Conservation (phyloP, 1,140 invertebrate species). For the Polyergus mexicanus region DNA sequence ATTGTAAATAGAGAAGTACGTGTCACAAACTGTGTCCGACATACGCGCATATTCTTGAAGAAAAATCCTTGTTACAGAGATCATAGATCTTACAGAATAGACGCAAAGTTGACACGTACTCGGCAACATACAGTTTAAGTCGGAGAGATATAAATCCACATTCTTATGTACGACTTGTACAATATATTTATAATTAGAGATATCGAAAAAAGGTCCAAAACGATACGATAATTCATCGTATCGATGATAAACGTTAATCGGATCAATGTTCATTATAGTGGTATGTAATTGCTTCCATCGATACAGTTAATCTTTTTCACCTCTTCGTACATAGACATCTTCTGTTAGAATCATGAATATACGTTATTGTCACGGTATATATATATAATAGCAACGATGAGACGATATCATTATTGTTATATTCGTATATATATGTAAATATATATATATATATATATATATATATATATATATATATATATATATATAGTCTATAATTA, state of each 20-base stretch:
- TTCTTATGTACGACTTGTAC: neutral
- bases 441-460: constrained; percentile 10
- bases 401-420: constrained; percentile 52
- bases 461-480: constrained; percentile 55
- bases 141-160: neutral
- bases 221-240: constrained; percentile 41
- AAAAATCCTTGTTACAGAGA: neutral
- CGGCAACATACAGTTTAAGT: neutral
- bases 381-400: neutral
- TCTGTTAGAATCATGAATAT: constrained; percentile 37
- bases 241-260: constrained; percentile 3
- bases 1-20: constrained; percentile 5
- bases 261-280: constrained; percentile 40
- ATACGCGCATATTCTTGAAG: neutral
- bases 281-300: constrained; percentile 23
- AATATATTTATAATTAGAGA: constrained; percentile 53
- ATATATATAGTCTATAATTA: constrained; percentile 62
- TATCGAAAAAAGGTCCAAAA: constrained; percentile 36
- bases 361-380: constrained; percentile 30
- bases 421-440: constrained; percentile 21
- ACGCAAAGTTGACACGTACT: neutral
- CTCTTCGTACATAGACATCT: constrained; percentile 61
- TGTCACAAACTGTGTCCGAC: neutral
- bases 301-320: neutral
- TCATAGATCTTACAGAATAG: neutral